Base-by-base conservation (phyloP, 1,140 invertebrate genomes). In the Drosophila nikananu region DNA sequence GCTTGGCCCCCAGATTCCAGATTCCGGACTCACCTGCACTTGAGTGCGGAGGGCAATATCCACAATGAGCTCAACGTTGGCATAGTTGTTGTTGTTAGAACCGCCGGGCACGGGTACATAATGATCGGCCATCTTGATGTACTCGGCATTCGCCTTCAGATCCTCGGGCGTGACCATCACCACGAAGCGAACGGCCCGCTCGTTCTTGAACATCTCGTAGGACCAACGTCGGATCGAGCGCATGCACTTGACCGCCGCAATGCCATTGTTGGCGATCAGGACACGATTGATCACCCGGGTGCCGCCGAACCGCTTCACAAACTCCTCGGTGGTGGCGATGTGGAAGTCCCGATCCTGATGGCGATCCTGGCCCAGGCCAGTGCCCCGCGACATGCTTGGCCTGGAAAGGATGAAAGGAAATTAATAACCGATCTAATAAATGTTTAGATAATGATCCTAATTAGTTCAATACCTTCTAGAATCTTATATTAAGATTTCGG, bases 221-320 rank as follows among this genome's bases (percentile, higher is more conserved):
- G 98, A 97, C 98, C 99, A 99, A 93, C 98, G 95, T 73, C 99
- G 94, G 51, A 99, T 97, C 12, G 98, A 99, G 25, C 99, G 95
- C 97, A 99, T 99, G 91, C 99, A 99, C 95, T 99, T 99, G 27
- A 99, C 99, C 4, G 99, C 99, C 1, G 99, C 99, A 81, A 99
- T 99, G 79, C 99, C 99, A 96, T 99, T 99, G 93, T 99, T 99
- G 4, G 99, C 99, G 54, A 99, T 99, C 37, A 99, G 94, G 55
- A 99, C 96, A 96, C 99, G 91, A 12, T 98, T 98, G 67, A 99
- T 99, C 46, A 98, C 86, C n/a, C 86, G 86, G 0, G 71, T 89
- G 83, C 96, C 96, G 77, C 96, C 96, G 92, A 98, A 98, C 55
- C 96, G 95, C 58, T 96, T 96, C 0, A 99, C 98, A 93, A 99